Base-by-base conservation (phyloP, 2,888 invertebrate genomes). In the Drosophila vallismaia region DNA sequence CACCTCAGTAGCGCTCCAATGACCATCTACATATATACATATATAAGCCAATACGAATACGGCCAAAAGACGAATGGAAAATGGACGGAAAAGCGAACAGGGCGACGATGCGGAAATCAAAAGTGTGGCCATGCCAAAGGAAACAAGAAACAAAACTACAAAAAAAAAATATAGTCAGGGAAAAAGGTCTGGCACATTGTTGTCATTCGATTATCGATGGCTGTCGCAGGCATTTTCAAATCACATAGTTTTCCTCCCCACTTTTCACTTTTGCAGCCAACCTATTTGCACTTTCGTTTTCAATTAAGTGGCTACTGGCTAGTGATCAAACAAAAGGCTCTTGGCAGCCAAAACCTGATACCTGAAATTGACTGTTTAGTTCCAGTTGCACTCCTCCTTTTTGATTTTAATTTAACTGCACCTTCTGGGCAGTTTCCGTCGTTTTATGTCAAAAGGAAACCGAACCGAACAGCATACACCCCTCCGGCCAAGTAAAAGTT, bases 251-350 rank as follows among this genome's bases (percentile, higher is more conserved):
- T 44, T 42, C 44, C 42, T 38, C 58, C 48, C 55, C 57, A 53
- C n/a, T 9, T 40, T 10, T n/a, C 46, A 14, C 40, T 14, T 54
- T 55, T 70, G 31, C 55, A 33, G 55, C 60, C 62, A 52, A 53
- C 57, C 51, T 44, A 31, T 53, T 69, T 79, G 78, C 80, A 83
- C 86, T 86, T 86, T 86, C 88, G 74, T 83, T 86, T 86, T 86
- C 84, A 86, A 83, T 86, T 76, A 76, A 72, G 72, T 62, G 59
- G 50, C 31, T 8, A 19, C 14, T 14, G 56, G 74, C 63, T 50
- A 74, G 44, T 38, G 51, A 40, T 26, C 42, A 14, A 28, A 66
- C 44, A 53, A 70, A 63, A 12, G 28, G 24, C 53, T 48, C 14
- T 29, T 36, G 31, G 31, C 33, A 14, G 10, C 12, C 44, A 52